A percentile compares a stretch with the other conserved stretches of the same genome.
phyloP scores from a whole-genome alignment of 2,113 vertebrate species.

The Chunga burmeisteri region DNA sequence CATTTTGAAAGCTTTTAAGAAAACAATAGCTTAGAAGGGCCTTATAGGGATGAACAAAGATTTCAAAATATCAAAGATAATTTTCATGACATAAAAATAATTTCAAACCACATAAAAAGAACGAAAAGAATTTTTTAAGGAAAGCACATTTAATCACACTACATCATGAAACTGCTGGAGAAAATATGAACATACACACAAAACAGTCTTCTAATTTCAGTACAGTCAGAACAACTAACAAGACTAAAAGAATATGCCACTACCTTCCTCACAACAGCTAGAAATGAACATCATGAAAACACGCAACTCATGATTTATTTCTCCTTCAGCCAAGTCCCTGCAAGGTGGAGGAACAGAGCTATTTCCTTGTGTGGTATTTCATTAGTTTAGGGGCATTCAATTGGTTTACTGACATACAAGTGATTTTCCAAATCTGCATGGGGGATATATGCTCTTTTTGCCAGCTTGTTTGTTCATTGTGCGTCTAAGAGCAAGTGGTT shows the following conservation, averaged over 20 bases:
- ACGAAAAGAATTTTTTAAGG: neutral
- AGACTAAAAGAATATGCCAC: neutral
- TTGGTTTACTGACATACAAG: neutral
- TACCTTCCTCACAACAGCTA: neutral
- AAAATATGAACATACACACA: neutral
- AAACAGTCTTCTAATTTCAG: neutral
- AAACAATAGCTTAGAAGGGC: neutral
- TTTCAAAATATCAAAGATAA: neutral
- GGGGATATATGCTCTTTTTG: neutral
- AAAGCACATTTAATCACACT: neutral
- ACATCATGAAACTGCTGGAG: neutral
- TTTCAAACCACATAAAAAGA: neutral
- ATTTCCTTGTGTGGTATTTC: neutral
- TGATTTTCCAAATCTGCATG: neutral
- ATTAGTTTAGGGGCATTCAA: neutral
- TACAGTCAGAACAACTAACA: neutral
- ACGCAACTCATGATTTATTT: neutral
- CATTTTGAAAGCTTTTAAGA: neutral
- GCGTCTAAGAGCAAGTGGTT: neutral
- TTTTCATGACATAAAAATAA: neutral
- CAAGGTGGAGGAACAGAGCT: neutral
- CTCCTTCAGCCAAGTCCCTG: neutral
- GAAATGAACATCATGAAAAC: neutral
- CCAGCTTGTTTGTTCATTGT: neutral
- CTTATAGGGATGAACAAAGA: neutral